A percentile compares a stretch with the other conserved stretches of the same genome.
phyloP scores from a whole-genome alignment of 2,888 invertebrate genomes.

The Phaedon cochleariae region DNA sequence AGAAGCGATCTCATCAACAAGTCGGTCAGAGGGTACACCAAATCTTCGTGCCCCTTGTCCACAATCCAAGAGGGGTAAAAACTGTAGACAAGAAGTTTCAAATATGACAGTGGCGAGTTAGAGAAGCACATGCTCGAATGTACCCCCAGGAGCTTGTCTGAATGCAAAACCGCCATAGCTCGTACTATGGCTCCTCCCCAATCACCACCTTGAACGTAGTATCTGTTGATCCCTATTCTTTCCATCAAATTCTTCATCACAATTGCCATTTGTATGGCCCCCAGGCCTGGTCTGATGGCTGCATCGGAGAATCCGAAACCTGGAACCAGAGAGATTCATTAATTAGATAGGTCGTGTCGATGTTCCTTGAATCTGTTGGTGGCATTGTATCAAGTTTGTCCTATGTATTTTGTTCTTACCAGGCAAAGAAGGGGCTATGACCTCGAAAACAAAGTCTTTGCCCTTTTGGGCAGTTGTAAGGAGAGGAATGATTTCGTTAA shows the following conservation, averaged over 20 bases:
- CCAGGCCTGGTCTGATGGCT: constrained; percentile 70
- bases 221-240: constrained; percentile 72
- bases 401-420: constrained; percentile 49
- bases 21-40: constrained; percentile 65
- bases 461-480: constrained; percentile 65
- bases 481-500: constrained; percentile 77
- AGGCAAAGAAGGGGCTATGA: constrained; percentile 68
- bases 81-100: constrained; percentile 36
- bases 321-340: constrained; percentile 17
- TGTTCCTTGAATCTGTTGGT: constrained; percentile 77
- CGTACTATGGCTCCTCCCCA: constrained; percentile 77
- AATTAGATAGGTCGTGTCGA: constrained; percentile 47
- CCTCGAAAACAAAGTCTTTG: constrained; percentile 71
- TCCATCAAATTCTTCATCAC: constrained; percentile 76
- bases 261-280: constrained; percentile 66
- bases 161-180: constrained; percentile 71
- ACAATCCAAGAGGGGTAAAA: constrained; percentile 57
- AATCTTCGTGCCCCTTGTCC: constrained; percentile 62
- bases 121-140: constrained; percentile 67
- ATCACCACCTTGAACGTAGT: constrained; percentile 82
- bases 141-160: constrained; percentile 66
- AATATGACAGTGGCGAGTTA: constrained; percentile 18
- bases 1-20: constrained; percentile 50
- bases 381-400: constrained; percentile 70
- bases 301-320: constrained; percentile 59